A percentile compares a stretch with the other conserved stretches of the same genome.
These are phyloP conservation scores for Luehdorfia chinensis DNA, from an alignment of 1,140 invertebrate species.

Conservation along the genomic window DNA sequence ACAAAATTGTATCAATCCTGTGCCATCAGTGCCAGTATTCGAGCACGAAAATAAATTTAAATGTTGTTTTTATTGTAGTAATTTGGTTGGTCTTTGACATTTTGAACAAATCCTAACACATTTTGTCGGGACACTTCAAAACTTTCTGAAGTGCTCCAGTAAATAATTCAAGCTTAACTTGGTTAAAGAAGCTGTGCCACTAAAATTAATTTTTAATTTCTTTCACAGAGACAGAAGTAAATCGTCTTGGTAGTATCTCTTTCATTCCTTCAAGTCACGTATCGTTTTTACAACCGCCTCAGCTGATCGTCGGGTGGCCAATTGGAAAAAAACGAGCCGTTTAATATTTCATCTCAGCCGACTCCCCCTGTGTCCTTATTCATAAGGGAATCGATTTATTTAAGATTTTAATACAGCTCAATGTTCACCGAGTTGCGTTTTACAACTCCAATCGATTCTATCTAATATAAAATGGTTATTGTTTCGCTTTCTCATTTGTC, in stretches of 20 bases:
- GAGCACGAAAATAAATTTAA: too few relatives aligned
- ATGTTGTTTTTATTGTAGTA: too few relatives aligned
- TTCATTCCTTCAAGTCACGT: slow-evolving; percentile 42
- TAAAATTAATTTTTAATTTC: too few relatives aligned
- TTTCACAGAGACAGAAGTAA: too few relatives aligned
- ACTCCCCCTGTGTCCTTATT: slow-evolving; percentile 24
- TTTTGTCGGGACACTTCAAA: too few relatives aligned
- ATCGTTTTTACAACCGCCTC: slow-evolving; percentile 57
- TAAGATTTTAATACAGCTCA: slow-evolving; percentile 64
- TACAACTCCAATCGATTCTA: slow-evolving; percentile 51
- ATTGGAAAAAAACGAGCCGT: slow-evolving; percentile 49
- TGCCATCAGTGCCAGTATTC: too few relatives aligned
- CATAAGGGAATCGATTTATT: slow-evolving; percentile 65
- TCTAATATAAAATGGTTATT: slow-evolving; percentile 57
- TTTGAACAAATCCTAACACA: too few relatives aligned
- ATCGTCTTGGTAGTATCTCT: slow-evolving; percentile 15
- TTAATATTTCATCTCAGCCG: slow-evolving; percentile 57
- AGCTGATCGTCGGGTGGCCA: slow-evolving; percentile 41
- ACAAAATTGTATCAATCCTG: slow-evolving; percentile 9
- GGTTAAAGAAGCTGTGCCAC: too few relatives aligned
- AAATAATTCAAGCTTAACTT: too few relatives aligned
- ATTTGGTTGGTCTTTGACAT: too few relatives aligned
- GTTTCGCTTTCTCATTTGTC: not conserved
- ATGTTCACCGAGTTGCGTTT: slow-evolving; percentile 40
- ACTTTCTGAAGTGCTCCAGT: too few relatives aligned